A percentile compares a stretch with the other conserved stretches of the same genome.
phyloP scores from a whole-genome alignment of 2,888 invertebrate genomes.

The Mystacides longicornis region DNA sequence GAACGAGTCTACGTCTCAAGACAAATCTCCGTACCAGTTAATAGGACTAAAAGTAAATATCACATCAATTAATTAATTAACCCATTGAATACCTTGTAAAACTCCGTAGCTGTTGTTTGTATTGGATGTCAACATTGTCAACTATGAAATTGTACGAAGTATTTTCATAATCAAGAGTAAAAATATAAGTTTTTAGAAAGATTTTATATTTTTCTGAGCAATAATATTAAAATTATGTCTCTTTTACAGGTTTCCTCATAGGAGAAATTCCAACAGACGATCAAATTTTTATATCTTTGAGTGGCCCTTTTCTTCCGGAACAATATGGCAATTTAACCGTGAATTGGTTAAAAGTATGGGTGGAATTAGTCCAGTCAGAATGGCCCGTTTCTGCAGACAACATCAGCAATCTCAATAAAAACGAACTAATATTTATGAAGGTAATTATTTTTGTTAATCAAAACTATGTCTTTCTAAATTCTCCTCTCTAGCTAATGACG shows the following conservation, averaged over 20 bases:
- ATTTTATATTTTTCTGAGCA: no score
- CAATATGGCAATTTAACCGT: conserved; percentile 36
- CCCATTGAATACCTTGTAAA: no score
- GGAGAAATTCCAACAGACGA: conserved; percentile 28
- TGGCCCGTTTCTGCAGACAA: conserved; percentile 24
- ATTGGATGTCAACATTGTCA: no score
- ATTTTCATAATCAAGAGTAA: no score
- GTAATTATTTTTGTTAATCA: no score
- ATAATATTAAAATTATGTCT: background rate
- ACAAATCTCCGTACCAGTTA: conserved; percentile 54
- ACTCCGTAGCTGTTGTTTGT: no score
- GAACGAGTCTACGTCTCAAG: conserved; percentile 56
- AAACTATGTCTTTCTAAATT: no score
- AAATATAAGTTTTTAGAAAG: background rate
- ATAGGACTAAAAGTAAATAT: conserved; percentile 43
- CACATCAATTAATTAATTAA: background rate
- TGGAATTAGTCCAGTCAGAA: conserved; percentile 37
- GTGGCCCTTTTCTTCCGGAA: conserved; percentile 40
- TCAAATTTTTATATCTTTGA: conserved; percentile 32
- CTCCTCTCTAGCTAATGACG: no score
- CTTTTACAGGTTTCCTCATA: conserved; percentile 33
- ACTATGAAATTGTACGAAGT: no score
- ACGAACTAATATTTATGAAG: conserved; percentile 30
- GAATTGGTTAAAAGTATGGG: conserved; percentile 27
- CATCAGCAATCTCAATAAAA: conserved; percentile 10